Evolutionary conservation across 1,140 invertebrate genomes (phyloP).

Genomic region (Euwallacea fornicatus): DNA sequence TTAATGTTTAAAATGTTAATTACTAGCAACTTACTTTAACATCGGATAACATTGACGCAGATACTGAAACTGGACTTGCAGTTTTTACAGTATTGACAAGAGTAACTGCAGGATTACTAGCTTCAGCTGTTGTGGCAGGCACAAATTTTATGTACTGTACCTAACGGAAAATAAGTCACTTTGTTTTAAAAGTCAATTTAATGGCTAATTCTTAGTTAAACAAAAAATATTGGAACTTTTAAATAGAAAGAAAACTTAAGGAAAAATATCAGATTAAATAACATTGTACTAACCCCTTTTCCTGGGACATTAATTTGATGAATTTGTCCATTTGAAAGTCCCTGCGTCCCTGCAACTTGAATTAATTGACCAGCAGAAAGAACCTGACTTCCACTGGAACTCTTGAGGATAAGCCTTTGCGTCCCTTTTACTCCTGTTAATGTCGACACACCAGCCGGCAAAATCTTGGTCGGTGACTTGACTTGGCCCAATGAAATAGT

Average conservation of each 20-base stretch:
- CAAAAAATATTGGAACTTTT: too few relatives aligned
- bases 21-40: not conserved
- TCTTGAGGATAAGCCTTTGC: slow-evolving; percentile 63
- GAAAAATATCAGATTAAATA: slow-evolving; percentile 6
- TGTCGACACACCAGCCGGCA: slow-evolving; percentile 62
- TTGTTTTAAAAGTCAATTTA: not conserved
- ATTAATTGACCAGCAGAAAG: slow-evolving; percentile 60
- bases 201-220: not conserved
- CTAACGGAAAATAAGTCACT: slow-evolving; percentile 47
- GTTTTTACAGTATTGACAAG: slow-evolving; percentile 37
- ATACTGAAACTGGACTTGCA: not conserved
- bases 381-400: slow-evolving; percentile 52
- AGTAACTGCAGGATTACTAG: slow-evolving; percentile 51
- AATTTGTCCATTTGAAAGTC: slow-evolving; percentile 58
- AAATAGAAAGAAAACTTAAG: too few relatives aligned
- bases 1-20: too few relatives aligned
- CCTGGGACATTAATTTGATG: slow-evolving; percentile 73
- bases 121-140: slow-evolving; percentile 58
- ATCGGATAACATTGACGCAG: not conserved
- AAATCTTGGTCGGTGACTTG: slow-evolving; percentile 69
- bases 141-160: slow-evolving; percentile 74
- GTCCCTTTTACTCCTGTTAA: slow-evolving; percentile 56
- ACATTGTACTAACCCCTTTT: slow-evolving; percentile 56
- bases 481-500: slow-evolving; percentile 47
- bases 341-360: slow-evolving; percentile 62